These are phyloP conservation scores for Herminia tarsipennalis DNA, from an alignment of 2,888 invertebrate genomes.

Conservation along the genomic window DNA sequence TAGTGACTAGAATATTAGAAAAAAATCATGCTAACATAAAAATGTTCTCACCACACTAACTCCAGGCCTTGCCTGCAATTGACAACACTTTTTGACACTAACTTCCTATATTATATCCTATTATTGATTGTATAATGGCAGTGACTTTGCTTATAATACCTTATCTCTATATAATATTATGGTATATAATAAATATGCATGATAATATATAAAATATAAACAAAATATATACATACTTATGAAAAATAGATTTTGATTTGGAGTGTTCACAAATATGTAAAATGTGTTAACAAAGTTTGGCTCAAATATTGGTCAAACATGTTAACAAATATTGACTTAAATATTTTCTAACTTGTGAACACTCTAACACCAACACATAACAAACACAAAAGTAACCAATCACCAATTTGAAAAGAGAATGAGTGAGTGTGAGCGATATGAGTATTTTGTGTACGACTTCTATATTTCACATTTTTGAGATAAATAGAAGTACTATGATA, in stretches of 20 bases:
- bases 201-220: conserved; percentile 29
- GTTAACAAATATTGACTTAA: neutral
- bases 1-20: conserved; percentile 34
- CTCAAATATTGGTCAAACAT: too few relatives aligned
- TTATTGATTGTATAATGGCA: conserved; percentile 33
- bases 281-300: neutral
- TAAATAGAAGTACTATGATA: too few relatives aligned
- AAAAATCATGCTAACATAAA: conserved; percentile 70
- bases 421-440: neutral
- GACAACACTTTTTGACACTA: conserved; percentile 64
- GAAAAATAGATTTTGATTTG: conserved; percentile 10
- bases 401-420: conserved; percentile 1
- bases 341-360: neutral
- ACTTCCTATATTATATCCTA: conserved; percentile 39
- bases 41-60: conserved; percentile 78
- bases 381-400: conserved; percentile 3
- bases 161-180: conserved; percentile 19
- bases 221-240: conserved; percentile 28
- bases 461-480: too few relatives aligned
- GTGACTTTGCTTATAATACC: conserved; percentile 27
- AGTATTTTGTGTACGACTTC: neutral
- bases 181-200: conserved; percentile 31
- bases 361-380: neutral
- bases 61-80: conserved; percentile 76
- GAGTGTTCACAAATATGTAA: conserved; percentile 2